These are phyloP conservation scores for Cenopis cana DNA, from an alignment of 2,888 invertebrate genomes.

Conservation along the genomic window DNA sequence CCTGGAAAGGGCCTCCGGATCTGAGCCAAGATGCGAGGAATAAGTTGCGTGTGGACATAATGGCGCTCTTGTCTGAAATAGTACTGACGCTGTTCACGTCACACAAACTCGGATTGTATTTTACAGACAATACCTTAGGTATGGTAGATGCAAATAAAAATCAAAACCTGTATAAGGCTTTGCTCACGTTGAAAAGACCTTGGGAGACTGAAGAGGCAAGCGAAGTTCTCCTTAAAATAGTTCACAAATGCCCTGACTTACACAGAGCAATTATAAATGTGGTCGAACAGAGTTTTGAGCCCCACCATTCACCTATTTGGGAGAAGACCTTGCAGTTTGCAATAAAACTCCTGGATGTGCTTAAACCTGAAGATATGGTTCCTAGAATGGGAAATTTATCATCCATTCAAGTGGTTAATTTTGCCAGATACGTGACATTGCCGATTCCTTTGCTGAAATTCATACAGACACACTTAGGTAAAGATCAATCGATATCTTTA, in stretches of 20 bases:
- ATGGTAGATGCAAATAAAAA: slow-evolving; percentile 86
- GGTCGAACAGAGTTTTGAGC: slow-evolving; percentile 86
- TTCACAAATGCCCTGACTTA: slow-evolving; percentile 89
- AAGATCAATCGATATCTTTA: slow-evolving; percentile 72
- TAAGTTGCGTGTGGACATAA: slow-evolving; percentile 75
- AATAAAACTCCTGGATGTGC: slow-evolving; percentile 70
- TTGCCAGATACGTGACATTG: slow-evolving; percentile 77
- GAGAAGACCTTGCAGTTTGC: slow-evolving; percentile 78
- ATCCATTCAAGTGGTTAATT: slow-evolving; percentile 81
- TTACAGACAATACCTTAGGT: slow-evolving; percentile 88
- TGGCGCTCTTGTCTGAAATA: slow-evolving; percentile 87
- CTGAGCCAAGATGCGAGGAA: slow-evolving; percentile 67
- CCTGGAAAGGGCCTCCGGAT: slow-evolving; percentile 89
- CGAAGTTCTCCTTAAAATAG: slow-evolving; percentile 86
- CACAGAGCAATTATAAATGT: slow-evolving; percentile 86
- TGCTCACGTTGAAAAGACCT: slow-evolving; percentile 87
- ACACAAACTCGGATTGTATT: slow-evolving; percentile 90
- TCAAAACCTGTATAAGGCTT: slow-evolving; percentile 85
- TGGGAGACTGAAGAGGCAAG: slow-evolving; percentile 88
- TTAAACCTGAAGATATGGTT: slow-evolving; percentile 81
- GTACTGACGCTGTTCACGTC: slow-evolving; percentile 91
- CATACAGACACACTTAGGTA: slow-evolving; percentile 66
- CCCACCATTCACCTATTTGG: slow-evolving; percentile 84
- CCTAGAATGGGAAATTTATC: slow-evolving; percentile 74
- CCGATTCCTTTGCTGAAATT: slow-evolving; percentile 80